Evolutionary conservation across 2,888 invertebrate species (phyloP).

Genomic region (Megalurothrips usitatus): DNA sequence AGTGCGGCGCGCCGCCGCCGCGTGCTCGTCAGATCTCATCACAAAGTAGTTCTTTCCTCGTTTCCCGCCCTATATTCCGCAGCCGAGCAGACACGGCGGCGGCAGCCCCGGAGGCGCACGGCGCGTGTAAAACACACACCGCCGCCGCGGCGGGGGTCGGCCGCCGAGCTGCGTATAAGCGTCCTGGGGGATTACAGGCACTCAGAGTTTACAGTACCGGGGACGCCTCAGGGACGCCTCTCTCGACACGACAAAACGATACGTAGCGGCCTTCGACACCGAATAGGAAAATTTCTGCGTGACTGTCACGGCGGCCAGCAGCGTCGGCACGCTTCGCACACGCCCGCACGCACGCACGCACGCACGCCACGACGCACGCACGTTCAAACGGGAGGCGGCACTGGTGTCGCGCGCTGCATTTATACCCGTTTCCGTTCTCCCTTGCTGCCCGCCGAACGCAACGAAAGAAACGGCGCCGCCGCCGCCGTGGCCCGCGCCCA

Average conservation of each 20-base stretch:
- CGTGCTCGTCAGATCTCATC: constrained; percentile 33
- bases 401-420: too few species aligned
- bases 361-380: too few species aligned
- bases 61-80: constrained; percentile 15
- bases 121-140: not conserved
- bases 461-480: not conserved
- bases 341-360: not conserved
- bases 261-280: too few species aligned
- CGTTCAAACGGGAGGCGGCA: too few species aligned
- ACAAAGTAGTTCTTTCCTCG: constrained; percentile 26
- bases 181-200: too few species aligned
- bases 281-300: too few species aligned
- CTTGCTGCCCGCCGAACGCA: not conserved
- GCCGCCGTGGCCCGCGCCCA: not conserved
- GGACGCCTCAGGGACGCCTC: too few species aligned
- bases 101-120: not conserved
- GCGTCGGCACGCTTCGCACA: too few species aligned
- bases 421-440: not conserved
- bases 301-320: too few species aligned
- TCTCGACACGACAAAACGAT: too few species aligned
- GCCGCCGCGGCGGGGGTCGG: not conserved
- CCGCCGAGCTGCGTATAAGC: too few species aligned
- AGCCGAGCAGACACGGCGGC: not conserved
- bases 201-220: too few species aligned
- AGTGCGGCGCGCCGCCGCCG: not conserved